Evolutionary conservation across 2,888 invertebrate species (phyloP), one percentile per base, ranked within the genome.

Genomic region (Galerucella nymphaeae): DNA sequence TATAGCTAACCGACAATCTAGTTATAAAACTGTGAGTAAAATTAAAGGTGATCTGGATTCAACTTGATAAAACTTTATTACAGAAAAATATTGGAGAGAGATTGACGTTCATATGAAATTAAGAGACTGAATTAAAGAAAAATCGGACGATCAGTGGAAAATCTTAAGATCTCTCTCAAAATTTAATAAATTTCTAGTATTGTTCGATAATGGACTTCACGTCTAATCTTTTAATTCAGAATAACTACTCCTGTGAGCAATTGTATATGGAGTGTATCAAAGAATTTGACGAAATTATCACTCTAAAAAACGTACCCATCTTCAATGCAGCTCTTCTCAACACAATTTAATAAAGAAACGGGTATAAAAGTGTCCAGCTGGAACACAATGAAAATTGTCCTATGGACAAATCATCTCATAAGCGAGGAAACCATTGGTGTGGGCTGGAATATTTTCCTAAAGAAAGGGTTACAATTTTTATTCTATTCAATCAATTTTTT

Each of bases 291-390:
- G 14, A 2, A 50, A 45, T 13, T 45, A 45, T 45, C 13, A 41
- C 38, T 11, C 8, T 5, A 8, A 62, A 41, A 41, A 41, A n/a
- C 42, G 42, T n/a, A 62, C 45, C 13, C 8, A 18, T 45, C 14
- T 5, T 18, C 10, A 16, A 45, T 14, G 62, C 41, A 42, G 41
- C 62, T 41, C 16, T 50, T 50, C 50, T 16, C 8, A n/a, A n/a
- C 14, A 23, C 30, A 65, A 58, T 58, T 58, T 58, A 50, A 64
- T 30, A 48, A 50, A 23, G 64, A 9, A 48, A 8, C 50, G 50
- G 20, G 11, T 13, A 63, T 41, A 30, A 61, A 68, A 59, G 45
- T 68, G 67, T 42, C 57, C 57, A 67, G 16, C 16, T 59, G 9
- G 38, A 41, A 23, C 23, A 59, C 48, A 58, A 45, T 57, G 42